Evolutionary conservation across 1,140 invertebrate species (phyloP).

Genomic region (Bombus fervidus): DNA sequence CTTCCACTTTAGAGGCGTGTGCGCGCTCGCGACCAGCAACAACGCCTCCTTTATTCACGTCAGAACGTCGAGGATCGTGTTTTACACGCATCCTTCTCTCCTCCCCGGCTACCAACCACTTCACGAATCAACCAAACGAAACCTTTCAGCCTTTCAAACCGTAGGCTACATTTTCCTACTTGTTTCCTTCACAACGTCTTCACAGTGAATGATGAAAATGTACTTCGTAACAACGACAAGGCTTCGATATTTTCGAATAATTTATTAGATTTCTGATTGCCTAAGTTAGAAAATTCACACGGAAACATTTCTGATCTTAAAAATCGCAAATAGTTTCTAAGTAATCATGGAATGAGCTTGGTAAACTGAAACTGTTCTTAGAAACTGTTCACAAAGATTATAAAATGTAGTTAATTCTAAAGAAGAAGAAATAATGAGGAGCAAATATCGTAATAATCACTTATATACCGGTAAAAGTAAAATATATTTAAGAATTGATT

Average conservation of each 20-base stretch:
- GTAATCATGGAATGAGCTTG: not conserved
- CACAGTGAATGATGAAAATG: not conserved
- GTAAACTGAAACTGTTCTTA: not conserved
- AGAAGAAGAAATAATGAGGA: not conserved
- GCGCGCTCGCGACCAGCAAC: conserved; percentile 25
- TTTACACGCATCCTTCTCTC: conserved; percentile 34
- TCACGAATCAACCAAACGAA: conserved; percentile 11
- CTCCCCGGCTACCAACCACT: conserved; percentile 7
- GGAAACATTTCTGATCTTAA: not conserved
- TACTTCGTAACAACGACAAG: not conserved
- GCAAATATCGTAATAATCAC: too few relatives aligned
- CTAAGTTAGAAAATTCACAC: not conserved
- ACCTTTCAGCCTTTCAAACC: conserved; percentile 12
- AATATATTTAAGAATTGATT: too few relatives aligned
- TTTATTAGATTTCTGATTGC: not conserved
- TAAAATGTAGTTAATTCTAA: not conserved
- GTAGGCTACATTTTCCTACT: not conserved
- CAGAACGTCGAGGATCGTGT: conserved; percentile 32
- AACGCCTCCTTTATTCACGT: conserved; percentile 42
- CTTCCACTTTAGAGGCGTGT: not conserved
- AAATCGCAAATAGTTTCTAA: not conserved
- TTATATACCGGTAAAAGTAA: too few relatives aligned
- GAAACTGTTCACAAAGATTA: not conserved
- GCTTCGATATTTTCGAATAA: not conserved
- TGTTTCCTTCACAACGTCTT: not conserved